Conservation (phyloP, 2,888 invertebrate species). For the Clistopyga incitator region DNA sequence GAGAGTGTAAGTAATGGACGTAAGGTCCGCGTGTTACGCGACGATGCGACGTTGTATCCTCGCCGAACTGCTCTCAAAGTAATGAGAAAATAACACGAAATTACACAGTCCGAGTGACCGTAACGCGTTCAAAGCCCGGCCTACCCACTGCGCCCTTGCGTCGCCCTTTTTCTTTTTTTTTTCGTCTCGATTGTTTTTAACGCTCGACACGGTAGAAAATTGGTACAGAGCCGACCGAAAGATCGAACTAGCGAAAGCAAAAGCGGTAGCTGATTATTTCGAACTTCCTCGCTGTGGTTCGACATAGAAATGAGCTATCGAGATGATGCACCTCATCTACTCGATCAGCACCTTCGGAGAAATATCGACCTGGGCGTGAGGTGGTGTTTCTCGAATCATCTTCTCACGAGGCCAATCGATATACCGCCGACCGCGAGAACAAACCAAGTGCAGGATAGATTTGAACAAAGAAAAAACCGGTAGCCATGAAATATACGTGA, state of each 20-base stretch:
- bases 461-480: background rate
- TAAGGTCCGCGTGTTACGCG: conserved; percentile 62
- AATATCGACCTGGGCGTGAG: conserved; percentile 13
- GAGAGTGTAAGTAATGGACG: conserved; percentile 36
- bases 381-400: conserved; percentile 30
- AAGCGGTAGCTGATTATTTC: conserved; percentile 46
- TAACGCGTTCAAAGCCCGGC: conserved; percentile 68
- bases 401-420: conserved; percentile 33
- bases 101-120: conserved; percentile 77
- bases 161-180: conserved; percentile 57
- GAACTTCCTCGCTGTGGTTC: conserved; percentile 42
- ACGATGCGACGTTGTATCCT: conserved; percentile 11
- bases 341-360: conserved; percentile 7
- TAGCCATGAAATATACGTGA: background rate
- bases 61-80: conserved; percentile 57
- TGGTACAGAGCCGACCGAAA: conserved; percentile 37
- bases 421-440: conserved; percentile 22
- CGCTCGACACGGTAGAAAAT: conserved; percentile 64
- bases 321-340: conserved; percentile 6
- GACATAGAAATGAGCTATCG: conserved; percentile 10
- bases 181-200: too few relatives aligned
- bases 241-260: conserved; percentile 35
- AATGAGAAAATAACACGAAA: conserved; percentile 80
- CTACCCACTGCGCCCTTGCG: conserved; percentile 55
- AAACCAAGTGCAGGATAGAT: conserved; percentile 3